Evolutionary conservation across 2,797 vertebrate species (phyloP).

Genomic region (Gymnoscopelus microlampas): DNA sequence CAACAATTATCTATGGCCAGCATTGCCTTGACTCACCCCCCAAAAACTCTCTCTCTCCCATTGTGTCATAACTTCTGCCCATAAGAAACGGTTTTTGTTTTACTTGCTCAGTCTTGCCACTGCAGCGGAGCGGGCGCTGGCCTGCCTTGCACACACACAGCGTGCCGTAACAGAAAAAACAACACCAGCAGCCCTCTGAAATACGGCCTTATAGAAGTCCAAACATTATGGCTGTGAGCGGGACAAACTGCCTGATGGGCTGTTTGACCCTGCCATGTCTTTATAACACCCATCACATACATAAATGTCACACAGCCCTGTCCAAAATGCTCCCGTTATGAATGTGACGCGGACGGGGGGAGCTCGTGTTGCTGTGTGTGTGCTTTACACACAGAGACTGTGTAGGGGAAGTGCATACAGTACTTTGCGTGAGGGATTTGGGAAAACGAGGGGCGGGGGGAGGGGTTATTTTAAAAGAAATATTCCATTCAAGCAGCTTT

Average conservation of each 20-base stretch:
- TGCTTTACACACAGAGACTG: no score
- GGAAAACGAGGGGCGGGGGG: not conserved
- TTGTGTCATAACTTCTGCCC: conserved; percentile 12
- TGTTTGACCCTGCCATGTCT: conserved; percentile 20
- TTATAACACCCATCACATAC: conserved; percentile 25
- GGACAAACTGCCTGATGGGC: not conserved
- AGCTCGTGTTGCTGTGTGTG: no score
- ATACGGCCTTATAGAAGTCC: conserved; percentile 1
- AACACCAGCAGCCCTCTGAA: not conserved
- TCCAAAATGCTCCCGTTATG: not conserved
- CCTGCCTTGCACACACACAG: no score
- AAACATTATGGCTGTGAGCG: not conserved
- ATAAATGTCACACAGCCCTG: conserved; percentile 51
- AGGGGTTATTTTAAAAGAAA: conserved; percentile 71
- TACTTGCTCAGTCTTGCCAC: not conserved
- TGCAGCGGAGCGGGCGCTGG: not conserved
- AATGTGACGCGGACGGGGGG: no score
- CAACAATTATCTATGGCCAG: conserved; percentile 30
- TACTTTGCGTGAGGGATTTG: not conserved
- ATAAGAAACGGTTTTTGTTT: conserved; percentile 2
- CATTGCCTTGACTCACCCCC: conserved; percentile 41
- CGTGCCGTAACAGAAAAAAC: not conserved
- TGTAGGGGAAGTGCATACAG: not conserved
- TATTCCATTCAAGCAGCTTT: conserved; percentile 70
- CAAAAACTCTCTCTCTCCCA: conserved; percentile 11